Evolutionary conservation across 2,797 vertebrate species (phyloP), one percentile per base, ranked within the genome.

Genomic region (Remorina albescens): DNA sequence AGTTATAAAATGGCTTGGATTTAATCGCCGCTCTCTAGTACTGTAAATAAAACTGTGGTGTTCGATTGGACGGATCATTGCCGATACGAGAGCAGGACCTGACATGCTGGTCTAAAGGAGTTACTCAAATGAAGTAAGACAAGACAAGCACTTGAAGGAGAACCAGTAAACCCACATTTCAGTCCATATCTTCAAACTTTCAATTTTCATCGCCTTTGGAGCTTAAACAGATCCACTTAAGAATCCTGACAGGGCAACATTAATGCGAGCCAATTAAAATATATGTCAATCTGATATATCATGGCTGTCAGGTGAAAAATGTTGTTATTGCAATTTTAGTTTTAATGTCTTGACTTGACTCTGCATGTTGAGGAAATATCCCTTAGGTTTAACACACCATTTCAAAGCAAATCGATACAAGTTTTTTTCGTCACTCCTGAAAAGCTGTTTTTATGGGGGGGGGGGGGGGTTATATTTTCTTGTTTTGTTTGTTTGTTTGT

Each of bases 361-460:
- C 19, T 50, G 51, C 42, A 49, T 39, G 34, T 54, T 55, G 13
- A 32, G 62, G n/a, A 73, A 81, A 80, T 78, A 68, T 67, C 62
- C 25, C 2, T 26, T 37, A 57, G 68, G 42, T 75, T 66, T 47
- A n/a, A 74, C 25, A 81, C 58, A 73, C 58, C 46, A 76, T 82
- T 82, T 79, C 56, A 78, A 76, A 79, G 28, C 37, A 26, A 74
- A 78, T 83, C 78, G 80, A 75, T 61, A 12, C 57, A 66, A 67
- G 66, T 8, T n/a, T n/a, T n/a, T 61, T 64, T 41, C 5, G 34
- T 3, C 23, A 18, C 63, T 67, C 10, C 8, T 30, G 15, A 71
- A 71, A 80, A 62, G 41, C 65, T 72, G 76, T 54, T 74, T 63
- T 63, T 79, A 79, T 79, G 44, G 18, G 74, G 78, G n/a, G n/a